A percentile compares a stretch with the other conserved stretches of the same genome.
Conservation (phyloP, 53 echinoderm and acorn worm genomes). For the Zoroaster sp. region DNA sequence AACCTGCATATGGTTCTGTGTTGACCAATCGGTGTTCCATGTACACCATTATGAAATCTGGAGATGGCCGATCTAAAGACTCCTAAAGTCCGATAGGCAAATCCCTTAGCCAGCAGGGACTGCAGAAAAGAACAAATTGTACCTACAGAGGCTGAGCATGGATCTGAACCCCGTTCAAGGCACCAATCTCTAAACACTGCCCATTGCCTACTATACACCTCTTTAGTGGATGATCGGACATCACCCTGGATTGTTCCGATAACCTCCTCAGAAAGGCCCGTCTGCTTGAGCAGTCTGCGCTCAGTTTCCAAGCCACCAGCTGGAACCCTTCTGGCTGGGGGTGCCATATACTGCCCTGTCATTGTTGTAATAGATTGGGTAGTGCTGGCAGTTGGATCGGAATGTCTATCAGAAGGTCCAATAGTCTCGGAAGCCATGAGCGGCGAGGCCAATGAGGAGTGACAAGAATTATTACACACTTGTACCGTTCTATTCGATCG, state of each 20-base stretch:
- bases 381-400: constrained; percentile 2
- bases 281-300: neutral
- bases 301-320: neutral
- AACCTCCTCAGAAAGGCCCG: constrained; percentile 2
- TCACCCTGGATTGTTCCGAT: constrained; percentile 11
- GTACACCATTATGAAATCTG: neutral
- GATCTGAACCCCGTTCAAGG: neutral
- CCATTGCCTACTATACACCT: constrained; percentile 2
- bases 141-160: constrained; percentile 13
- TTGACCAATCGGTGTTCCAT: neutral
- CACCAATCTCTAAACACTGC: constrained; percentile 24
- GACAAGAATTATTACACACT: neutral
- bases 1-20: neutral
- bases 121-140: neutral
- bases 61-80: neutral
- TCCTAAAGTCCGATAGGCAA: neutral
- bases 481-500: neutral
- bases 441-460: constrained; percentile 8
- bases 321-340: neutral
- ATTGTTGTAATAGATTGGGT: neutral
- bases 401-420: neutral
- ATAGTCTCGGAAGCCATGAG: neutral
- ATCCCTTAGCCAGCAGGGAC: neutral
- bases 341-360: neutral
- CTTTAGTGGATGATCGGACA: constrained; percentile 5